Evolutionary conservation across 2,113 vertebrate species (phyloP), one percentile per base, ranked within the genome.

Genomic region (Lichenostomus cassidix): DNA sequence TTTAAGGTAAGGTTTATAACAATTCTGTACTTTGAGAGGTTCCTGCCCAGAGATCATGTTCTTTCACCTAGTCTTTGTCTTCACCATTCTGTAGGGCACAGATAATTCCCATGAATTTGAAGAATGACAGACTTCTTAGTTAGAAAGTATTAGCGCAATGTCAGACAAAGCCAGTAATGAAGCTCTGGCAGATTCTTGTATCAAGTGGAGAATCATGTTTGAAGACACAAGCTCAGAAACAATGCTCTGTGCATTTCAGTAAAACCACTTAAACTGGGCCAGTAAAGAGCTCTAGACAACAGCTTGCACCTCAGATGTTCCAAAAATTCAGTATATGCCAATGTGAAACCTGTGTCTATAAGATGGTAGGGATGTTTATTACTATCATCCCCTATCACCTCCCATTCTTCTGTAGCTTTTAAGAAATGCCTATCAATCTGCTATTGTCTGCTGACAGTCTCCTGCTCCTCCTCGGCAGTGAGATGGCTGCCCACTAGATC

Each of bases 241-340:
- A 92, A 56, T 4, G 5, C 13, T 42, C 39, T 15, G 8, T 41
- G 58, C 23, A 35, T 64, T 71, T 39, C 70, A 69, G 33, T 24
- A 92, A 49, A 82, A 37, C 22, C 31, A 35, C 42, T 58, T 42
- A 79, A 84, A 75, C 11, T 28, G 28, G 9, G 29, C 13, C 52
- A 87, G 52, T 55, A 82, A 71, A 79, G 62, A 82, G 35, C 37
- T 64, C 41, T 65, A 69, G 44, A 91, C 53, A 55, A 64, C 31
- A 53, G 20, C 7, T 11, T 60, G 49, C 22, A 69, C 46, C 24
- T 64, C 41, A 71, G 37, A 52, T 10, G 1, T 79, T 24, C n/a
- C 2, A 0, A 33, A 58, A 65, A 46, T 31, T 87, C 50, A 85
- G 24, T 10, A 41, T 6, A 31, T 0, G 4, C 28, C 0, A 0